Evolutionary conservation across 1,140 invertebrate genomes (phyloP), one percentile per base, ranked within the genome.

Genomic region (Goniozus legneri): DNA sequence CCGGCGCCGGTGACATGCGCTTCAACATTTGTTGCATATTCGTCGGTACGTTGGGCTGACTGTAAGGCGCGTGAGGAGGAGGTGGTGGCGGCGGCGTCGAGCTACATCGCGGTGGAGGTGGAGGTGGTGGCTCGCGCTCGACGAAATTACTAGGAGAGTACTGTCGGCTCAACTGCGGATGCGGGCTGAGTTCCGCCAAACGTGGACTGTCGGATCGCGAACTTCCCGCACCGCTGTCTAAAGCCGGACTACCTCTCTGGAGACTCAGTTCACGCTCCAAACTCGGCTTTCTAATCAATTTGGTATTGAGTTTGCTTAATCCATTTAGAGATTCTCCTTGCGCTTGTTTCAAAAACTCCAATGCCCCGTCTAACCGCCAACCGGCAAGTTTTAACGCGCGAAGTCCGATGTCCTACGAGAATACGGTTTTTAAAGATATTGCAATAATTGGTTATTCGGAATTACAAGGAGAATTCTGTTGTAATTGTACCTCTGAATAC

Each of bases 141-240:
- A 77, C 52, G 54, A 76, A 73, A 74, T 75, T 67, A 65, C 69
- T 79, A 52, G 73, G 70, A 49, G 77, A 71, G 58, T 80, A 73
- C 65, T 82, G 64, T 38, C 78, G 52, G 64, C 71, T 75, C 40
- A 81, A 60, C 21, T 81, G 79, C 14, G 69, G 71, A 62, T 81
- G 78, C 47, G 87, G 81, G 50, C 69, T 65, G 3, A 74, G 53
- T 33, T 74, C 72, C 0, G 69, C 60, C 15, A 74, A 44, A n/a
- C 87, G 79, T 1, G 91, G 91, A 74, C 89, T 92, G 63, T 95
- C 91, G 0, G 91, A 94, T 18, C 92, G 79, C 8, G 90, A 91
- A 65, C 89, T 92, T 13, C 87, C 89, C 12, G 88, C 89, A 6
- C 88, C 88, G 33, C 88, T 92, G 54, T 93, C 91, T 32, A 92